Conservation (phyloP, 2,797 vertebrate genomes). For the Arctocebus calabarensis region DNA sequence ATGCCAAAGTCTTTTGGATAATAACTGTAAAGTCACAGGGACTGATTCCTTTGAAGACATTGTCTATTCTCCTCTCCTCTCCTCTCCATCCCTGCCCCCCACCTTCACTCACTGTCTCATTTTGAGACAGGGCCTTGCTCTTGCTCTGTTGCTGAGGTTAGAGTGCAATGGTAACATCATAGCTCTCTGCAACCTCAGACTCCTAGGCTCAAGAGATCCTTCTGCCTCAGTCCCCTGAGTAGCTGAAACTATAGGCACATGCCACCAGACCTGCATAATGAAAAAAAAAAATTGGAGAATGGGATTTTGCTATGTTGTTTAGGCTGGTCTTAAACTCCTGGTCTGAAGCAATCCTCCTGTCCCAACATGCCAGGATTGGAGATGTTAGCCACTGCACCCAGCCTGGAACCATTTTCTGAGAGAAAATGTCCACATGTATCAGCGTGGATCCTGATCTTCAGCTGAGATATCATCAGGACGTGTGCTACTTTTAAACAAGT, state of each 20-base stretch:
- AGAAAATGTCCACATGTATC: not conserved
- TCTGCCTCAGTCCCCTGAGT: not conserved
- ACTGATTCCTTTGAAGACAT: not conserved
- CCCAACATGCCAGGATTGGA: not conserved
- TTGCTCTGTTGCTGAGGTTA: not conserved
- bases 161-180: not conserved
- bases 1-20: not conserved
- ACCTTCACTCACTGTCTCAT: too few relatives aligned
- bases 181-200: not conserved
- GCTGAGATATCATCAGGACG: not conserved
- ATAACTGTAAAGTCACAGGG: not conserved
- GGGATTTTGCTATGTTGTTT: not conserved
- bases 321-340: not conserved
- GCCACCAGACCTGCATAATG: not conserved
- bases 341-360: not conserved
- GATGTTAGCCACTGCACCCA: not conserved
- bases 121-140: not conserved
- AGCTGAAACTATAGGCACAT: not conserved
- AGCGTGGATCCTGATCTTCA: not conserved
- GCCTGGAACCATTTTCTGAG: not conserved
- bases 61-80: not conserved
- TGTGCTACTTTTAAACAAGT: not conserved
- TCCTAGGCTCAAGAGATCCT: not conserved
- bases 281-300: too few relatives aligned
- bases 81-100: too few relatives aligned